Percentiles rank a stretch among this genome's conserved stretches.
phyloP scores from a whole-genome alignment of 2,797 vertebrate genomes.

The Valencia hispanica region DNA sequence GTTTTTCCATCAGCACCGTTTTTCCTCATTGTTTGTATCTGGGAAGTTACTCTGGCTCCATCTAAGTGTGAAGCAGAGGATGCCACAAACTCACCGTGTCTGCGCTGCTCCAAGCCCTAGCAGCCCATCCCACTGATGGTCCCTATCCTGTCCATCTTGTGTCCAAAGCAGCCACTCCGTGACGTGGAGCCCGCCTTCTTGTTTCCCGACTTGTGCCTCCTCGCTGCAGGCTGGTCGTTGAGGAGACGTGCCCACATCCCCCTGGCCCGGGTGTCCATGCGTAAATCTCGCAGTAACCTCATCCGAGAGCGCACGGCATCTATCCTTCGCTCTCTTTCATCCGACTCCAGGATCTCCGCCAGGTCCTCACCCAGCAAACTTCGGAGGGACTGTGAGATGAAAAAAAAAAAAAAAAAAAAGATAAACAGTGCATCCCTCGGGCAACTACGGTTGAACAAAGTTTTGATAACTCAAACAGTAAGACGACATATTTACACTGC shows the following conservation, averaged over 20 bases:
- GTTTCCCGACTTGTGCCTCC: constrained; percentile 83
- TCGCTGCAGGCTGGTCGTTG: constrained; percentile 82
- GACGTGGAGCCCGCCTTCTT: constrained; percentile 87
- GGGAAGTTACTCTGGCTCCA: not conserved
- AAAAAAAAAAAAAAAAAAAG: constrained; percentile 34
- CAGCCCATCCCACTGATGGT: constrained; percentile 95
- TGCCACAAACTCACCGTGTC: constrained; percentile 78
- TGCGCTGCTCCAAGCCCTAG: constrained; percentile 82
- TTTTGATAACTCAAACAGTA: constrained; percentile 10
- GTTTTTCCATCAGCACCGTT: not conserved
- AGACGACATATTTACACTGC: not conserved
- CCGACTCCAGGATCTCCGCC: constrained; percentile 82
- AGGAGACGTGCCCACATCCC: constrained; percentile 87
- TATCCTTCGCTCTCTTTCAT: constrained; percentile 77
- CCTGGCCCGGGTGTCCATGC: constrained; percentile 83
- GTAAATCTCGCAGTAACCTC: constrained; percentile 84
- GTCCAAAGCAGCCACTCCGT: constrained; percentile 93
- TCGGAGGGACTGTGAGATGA: constrained; percentile 78
- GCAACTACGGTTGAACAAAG: constrained; percentile 4
- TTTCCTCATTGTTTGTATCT: not conserved
- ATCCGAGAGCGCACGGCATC: constrained; percentile 81
- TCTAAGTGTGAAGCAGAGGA: not conserved
- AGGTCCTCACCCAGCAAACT: constrained; percentile 85
- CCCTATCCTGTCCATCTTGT: constrained; percentile 97
- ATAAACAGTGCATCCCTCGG: constrained; percentile 13